Base-by-base conservation (phyloP, 2,113 vertebrate genomes). In the Corythoichthys haematopterus region DNA sequence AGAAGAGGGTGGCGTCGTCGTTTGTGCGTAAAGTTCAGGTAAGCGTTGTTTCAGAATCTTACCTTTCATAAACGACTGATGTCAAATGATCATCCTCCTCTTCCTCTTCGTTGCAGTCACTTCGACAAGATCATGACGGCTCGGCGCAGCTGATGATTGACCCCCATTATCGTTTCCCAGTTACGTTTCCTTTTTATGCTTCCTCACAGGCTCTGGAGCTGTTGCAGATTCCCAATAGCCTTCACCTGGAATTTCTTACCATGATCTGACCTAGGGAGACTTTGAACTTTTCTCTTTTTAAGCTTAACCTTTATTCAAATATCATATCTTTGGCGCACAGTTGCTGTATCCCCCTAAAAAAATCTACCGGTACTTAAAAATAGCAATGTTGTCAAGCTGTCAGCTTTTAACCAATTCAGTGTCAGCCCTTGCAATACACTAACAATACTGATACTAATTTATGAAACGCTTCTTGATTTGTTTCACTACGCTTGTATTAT, bases 21-120 rank as follows among this genome's bases (percentile, higher is more conserved):
- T 99, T 99, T 57, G 96, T 98, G 50, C 95, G 95, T 45, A 98
- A 97, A 88, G 95, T 98, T 61, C 97, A 99, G 93, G 97, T 96
- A 14, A 6, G 9, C 0, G 9, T 0, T 0, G 51, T 58, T 48
- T 70, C 12, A 11, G 62, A 13, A 43, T 5, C 28, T 66, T 8
- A 37, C 13, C 7, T 1, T 63, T 15, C 40, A 64, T 13, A n/a
- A 64, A 64, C 46, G 28, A 35, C 6, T 37, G 1, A n/a, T 65
- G 14, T 37, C 48, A 36, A 3, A 28, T 43, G 6, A 8, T 43
- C 40, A 43, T 43, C 40, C 3, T 43, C 40, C 1, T 43, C 40
- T 43, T 68, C 35, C 70, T 82, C 85, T 40, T 79, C 16, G 59
- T 90, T 89, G 66, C 79, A 99, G 97, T 89, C 92, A 1, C 72